Base-by-base conservation (phyloP, 2,797 vertebrate species). In the Benthosema pterotum region DNA sequence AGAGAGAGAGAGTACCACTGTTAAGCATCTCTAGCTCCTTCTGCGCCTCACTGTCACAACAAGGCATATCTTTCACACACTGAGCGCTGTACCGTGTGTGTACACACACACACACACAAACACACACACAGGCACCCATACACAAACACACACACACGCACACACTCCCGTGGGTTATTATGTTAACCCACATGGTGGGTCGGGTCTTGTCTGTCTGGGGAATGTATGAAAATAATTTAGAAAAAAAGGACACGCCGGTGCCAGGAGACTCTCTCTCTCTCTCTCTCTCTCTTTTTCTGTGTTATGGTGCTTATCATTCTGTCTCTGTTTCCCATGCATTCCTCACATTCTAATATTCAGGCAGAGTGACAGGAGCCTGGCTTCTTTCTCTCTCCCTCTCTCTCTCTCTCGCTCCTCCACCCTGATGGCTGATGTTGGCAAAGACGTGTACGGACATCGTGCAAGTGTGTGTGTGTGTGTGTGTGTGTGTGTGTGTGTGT, bases 251-350 rank as follows among this genome's bases (percentile, higher is more conserved):
- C 22, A 25, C 22, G 3, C 22, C 5, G 22, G 22, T 58, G 50
- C 63, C 56, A 52, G 57, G 42, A 64, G n/a, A 22, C 15, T 46
- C 22, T 25, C 22, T 25, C 22, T 25, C 22, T 25, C 22, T 25
- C 22, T 25, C 22, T 25, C 22, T 25, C 22, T 25, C 22, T 25
- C 22, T 25, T 5, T 25, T 5, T 64, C 66, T 54, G 52, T 74
- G 38, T 67, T 62, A 60, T 75, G 50, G 50, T 42, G 51, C 32
- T 42, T 42, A 48, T 32, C 45, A 67, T 65, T 77, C 17, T 28
- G 45, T 71, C 69, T 65, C 53, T 57, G 25, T 54, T 71, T 60
- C 63, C 45, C 54, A 51, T 52, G 17, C 67, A 67, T 79, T 77
- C 28, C 59, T 69, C 7, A 69, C 62, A 67, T 53, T 28, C 46